phyloP scores from a whole-genome alignment of 1,140 invertebrate genomes.

The Mylabris phalerata region DNA sequence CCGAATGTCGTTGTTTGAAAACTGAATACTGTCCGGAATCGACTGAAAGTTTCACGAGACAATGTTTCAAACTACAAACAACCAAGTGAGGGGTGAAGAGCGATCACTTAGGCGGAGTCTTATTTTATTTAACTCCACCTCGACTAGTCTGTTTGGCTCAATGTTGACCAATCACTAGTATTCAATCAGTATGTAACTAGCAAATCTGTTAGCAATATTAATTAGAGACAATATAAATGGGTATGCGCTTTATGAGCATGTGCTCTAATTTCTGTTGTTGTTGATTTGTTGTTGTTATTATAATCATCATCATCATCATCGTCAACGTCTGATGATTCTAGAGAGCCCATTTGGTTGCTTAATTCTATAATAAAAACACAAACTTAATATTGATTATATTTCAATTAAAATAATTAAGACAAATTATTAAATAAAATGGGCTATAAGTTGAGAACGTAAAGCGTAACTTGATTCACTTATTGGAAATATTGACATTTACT shows the following conservation, averaged over 20 bases:
- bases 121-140: constrained; percentile 10
- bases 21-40: neutral
- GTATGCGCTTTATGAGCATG: constrained; percentile 18
- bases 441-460: too few relatives aligned
- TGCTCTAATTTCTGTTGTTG: constrained; percentile 7
- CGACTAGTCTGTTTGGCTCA: constrained; percentile 20
- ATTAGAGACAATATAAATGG: constrained; percentile 25
- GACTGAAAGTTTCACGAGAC: neutral
- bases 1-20: neutral
- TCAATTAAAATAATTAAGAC: too few relatives aligned
- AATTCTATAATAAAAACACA: too few relatives aligned
- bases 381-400: too few relatives aligned
- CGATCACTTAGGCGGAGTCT: constrained; percentile 9
- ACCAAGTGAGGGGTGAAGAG: constrained; percentile 6
- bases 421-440: too few relatives aligned
- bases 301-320: too few relatives aligned
- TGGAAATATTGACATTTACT: too few relatives aligned
- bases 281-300: too few relatives aligned
- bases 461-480: too few relatives aligned
- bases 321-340: too few relatives aligned
- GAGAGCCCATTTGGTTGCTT: too few relatives aligned
- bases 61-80: too few relatives aligned
- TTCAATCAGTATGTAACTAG: constrained; percentile 26
- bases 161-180: constrained; percentile 21
- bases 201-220: constrained; percentile 29